Percentiles rank a stretch among this genome's conserved stretches.
phyloP scores from a whole-genome alignment of 2,113 vertebrate genomes.

The Protobothrops flavoviridis region DNA sequence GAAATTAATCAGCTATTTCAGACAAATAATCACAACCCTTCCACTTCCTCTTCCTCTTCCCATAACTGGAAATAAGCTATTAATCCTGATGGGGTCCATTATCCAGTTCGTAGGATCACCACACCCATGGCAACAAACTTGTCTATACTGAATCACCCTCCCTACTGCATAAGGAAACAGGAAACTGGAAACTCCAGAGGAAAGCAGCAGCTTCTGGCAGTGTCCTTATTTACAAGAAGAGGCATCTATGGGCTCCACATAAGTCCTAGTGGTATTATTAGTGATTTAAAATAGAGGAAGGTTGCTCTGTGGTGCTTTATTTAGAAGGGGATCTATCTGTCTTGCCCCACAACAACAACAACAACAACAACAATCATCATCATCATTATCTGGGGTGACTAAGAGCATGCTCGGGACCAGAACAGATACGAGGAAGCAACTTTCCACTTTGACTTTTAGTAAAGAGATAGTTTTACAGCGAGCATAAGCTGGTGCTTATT shows the following conservation, averaged over 20 bases:
- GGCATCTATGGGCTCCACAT: neutral
- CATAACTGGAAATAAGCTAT: neutral
- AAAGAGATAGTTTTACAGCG: neutral
- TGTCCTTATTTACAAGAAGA: neutral
- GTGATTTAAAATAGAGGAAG: neutral
- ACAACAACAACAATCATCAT: no score
- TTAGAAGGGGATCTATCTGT: neutral
- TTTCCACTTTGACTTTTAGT: neutral
- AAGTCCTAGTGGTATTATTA: neutral
- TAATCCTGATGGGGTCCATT: neutral
- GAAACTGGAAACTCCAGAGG: neutral
- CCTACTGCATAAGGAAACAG: neutral
- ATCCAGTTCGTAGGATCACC: neutral
- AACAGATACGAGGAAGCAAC: neutral
- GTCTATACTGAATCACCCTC: neutral
- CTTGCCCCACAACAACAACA: neutral
- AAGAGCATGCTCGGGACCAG: neutral
- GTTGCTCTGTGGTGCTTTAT: neutral
- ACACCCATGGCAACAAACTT: neutral
- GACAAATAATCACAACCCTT: no score
- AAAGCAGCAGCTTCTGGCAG: neutral
- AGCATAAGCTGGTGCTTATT: neutral
- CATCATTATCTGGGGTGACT: neutral
- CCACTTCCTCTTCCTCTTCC: neutral
- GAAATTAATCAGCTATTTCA: neutral